phyloP scores from a whole-genome alignment of 2,113 vertebrate species.

The Ophiodon elongatus region DNA sequence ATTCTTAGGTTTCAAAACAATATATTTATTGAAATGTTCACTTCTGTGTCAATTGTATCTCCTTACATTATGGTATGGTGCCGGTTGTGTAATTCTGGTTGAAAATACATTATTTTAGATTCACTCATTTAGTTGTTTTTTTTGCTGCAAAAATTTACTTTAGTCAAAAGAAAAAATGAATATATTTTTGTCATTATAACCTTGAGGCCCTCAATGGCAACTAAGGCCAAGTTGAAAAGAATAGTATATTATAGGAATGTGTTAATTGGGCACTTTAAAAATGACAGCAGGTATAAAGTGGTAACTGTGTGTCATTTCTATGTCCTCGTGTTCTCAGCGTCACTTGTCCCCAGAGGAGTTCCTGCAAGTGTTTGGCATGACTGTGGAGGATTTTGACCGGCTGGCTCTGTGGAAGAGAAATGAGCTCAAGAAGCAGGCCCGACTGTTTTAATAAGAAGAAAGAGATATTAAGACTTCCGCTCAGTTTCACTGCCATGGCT shows the following conservation, averaged over 20 bases:
- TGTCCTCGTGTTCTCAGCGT: slow-evolving; percentile 81
- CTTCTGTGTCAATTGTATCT: neutral
- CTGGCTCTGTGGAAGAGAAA: slow-evolving; percentile 99
- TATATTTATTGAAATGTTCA: neutral
- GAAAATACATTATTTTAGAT: neutral
- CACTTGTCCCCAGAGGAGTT: slow-evolving; percentile 98
- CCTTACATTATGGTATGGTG: neutral
- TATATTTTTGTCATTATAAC: neutral
- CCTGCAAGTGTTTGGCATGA: slow-evolving; percentile 97
- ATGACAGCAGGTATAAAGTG: neutral
- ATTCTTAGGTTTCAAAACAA: neutral
- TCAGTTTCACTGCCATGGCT: slow-evolving; percentile 80
- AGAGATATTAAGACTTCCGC: slow-evolving; percentile 26
- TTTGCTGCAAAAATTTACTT: neutral
- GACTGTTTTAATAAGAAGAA: slow-evolving; percentile 89
- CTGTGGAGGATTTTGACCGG: slow-evolving; percentile 95
- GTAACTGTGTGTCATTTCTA: neutral
- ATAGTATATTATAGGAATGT: neutral
- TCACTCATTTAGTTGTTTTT: neutral
- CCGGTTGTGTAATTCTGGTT: neutral
- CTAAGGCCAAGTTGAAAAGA: neutral
- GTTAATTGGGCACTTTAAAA: neutral
- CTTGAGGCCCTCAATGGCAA: neutral
- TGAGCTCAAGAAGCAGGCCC: slow-evolving; percentile 97
- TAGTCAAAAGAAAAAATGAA: neutral